phyloP scores from a whole-genome alignment of 1,140 invertebrate genomes.

The Formica exsecta region DNA sequence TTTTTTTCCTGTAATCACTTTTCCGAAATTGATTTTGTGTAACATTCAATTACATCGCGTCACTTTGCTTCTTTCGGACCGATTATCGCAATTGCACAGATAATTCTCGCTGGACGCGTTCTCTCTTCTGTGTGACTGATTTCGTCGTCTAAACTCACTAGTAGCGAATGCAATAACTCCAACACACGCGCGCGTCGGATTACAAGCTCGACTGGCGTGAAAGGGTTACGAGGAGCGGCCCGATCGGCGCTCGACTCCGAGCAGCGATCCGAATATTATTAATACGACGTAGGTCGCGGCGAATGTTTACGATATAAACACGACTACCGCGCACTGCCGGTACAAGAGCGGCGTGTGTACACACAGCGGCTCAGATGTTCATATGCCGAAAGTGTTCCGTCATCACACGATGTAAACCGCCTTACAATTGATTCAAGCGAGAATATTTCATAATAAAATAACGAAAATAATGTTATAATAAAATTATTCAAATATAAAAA shows the following conservation, averaged over 20 bases:
- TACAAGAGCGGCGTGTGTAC: constrained; percentile 62
- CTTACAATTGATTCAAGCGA: constrained; percentile 51
- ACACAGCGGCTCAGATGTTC: constrained; percentile 58
- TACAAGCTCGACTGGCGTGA: constrained; percentile 61
- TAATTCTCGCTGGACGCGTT: constrained; percentile 44
- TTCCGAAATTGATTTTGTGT: constrained; percentile 6
- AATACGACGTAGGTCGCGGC: constrained; percentile 65
- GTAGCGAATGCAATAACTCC: constrained; percentile 54
- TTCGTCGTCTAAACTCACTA: constrained; percentile 47
- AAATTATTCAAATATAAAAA: background rate
- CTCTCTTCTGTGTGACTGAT: constrained; percentile 25
- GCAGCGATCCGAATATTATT: constrained; percentile 70
- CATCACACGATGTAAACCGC: constrained; percentile 57
- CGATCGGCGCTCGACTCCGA: constrained; percentile 56
- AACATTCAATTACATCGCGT: constrained; percentile 46
- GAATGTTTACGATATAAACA: constrained; percentile 76
- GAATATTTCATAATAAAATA: no score
- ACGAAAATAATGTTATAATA: constrained; percentile 8
- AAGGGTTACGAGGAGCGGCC: constrained; percentile 60
- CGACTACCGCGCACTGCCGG: constrained; percentile 52
- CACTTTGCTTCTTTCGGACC: constrained; percentile 27
- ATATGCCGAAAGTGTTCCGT: constrained; percentile 63
- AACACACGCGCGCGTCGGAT: constrained; percentile 54
- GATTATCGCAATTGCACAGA: constrained; percentile 51
- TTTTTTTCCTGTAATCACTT: background rate